These are phyloP conservation scores for Chaetophractus vellerosus DNA, from an alignment of 2,797 vertebrate genomes.

Conservation along the genomic window DNA sequence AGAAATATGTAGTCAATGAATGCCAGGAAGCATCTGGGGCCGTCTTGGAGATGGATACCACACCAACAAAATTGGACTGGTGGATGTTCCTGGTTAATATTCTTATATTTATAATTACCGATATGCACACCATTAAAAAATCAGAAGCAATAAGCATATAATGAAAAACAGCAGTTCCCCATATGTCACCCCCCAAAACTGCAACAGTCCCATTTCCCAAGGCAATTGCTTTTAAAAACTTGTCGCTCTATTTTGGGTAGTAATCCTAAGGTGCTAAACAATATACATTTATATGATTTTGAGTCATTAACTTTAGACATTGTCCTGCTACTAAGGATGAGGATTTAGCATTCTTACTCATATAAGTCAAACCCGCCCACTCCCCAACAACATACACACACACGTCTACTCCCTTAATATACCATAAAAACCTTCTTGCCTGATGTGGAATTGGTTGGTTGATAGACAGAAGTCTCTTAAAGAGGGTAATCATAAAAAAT, in stretches of 20 bases:
- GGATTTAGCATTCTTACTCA: background rate
- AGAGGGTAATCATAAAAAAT: slow-evolving; percentile 55
- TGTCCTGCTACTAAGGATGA: background rate
- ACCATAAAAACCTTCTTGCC: background rate
- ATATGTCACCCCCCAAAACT: background rate
- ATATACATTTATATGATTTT: background rate
- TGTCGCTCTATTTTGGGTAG: background rate
- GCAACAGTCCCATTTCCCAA: background rate
- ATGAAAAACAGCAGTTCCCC: background rate
- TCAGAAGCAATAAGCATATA: background rate
- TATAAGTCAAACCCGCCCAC: background rate
- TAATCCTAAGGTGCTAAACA: slow-evolving; percentile 8
- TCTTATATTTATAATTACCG: background rate
- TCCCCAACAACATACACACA: background rate
- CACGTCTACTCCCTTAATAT: background rate
- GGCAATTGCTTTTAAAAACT: background rate
- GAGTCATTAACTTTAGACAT: background rate
- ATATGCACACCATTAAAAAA: background rate
- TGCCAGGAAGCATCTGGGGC: background rate
- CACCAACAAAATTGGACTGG: background rate
- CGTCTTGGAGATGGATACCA: background rate
- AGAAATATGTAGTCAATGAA: background rate
- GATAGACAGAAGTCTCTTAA: slow-evolving; percentile 37
- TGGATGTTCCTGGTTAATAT: background rate
- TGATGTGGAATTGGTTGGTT: background rate